These are phyloP conservation scores for Planococcus citri DNA, from an alignment of 1,140 invertebrate species.

Conservation along the genomic window DNA sequence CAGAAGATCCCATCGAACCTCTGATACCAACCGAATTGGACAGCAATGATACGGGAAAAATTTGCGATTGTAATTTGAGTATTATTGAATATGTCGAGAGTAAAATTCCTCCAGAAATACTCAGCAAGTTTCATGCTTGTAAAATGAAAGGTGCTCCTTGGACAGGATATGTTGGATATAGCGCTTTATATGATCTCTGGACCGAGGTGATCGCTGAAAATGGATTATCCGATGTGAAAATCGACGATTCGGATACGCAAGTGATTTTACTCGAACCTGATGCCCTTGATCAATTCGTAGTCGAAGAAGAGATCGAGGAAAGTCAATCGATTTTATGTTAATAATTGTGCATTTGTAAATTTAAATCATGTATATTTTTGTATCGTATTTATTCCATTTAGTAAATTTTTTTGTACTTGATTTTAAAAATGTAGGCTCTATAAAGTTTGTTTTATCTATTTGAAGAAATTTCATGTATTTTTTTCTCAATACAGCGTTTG, in stretches of 20 bases:
- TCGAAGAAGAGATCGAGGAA: background rate
- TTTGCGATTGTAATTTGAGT: background rate
- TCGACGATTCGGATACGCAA: background rate
- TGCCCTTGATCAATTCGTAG: background rate
- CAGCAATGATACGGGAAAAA: background rate
- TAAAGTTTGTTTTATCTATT: too few species aligned
- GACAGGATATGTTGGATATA: background rate
- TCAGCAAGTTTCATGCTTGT: background rate
- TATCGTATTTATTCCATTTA: too few species aligned
- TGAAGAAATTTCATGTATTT: too few species aligned
- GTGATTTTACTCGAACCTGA: background rate
- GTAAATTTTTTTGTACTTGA: too few species aligned
- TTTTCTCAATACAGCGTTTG: too few species aligned
- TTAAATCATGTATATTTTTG: too few species aligned
- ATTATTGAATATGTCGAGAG: background rate
- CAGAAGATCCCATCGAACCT: background rate
- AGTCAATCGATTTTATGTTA: background rate
- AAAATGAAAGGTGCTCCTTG: background rate
- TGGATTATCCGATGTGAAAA: background rate
- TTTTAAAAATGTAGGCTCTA: too few species aligned
- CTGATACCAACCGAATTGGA: background rate
- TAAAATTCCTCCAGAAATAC: background rate
- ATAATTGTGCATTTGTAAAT: too few species aligned
- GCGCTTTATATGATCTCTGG: background rate
- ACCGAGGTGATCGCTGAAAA: background rate